Percentiles rank a stretch among this genome's conserved stretches.
phyloP scores from a whole-genome alignment of 2,797 vertebrate genomes.

The Anabacerthia variegaticeps region DNA sequence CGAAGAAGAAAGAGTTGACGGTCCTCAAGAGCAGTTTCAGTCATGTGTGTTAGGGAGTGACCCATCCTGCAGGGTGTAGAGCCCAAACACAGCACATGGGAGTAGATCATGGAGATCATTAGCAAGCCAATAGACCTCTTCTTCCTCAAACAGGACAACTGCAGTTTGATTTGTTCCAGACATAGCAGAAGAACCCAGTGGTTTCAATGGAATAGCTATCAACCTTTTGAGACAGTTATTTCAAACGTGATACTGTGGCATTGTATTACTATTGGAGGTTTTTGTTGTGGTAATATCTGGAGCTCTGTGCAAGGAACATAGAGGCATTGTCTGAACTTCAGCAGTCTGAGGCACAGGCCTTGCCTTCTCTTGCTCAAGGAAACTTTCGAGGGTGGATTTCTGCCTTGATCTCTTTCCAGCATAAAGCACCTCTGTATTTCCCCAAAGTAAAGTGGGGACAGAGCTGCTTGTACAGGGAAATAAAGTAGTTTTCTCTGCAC shows the following conservation, averaged over 20 bases:
- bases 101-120: not conserved
- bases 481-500: constrained; percentile 40
- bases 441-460: constrained; percentile 15
- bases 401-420: not conserved
- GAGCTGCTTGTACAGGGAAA: constrained; percentile 52
- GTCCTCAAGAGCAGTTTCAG: not conserved
- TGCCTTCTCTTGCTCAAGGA: not conserved
- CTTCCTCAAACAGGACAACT: not conserved
- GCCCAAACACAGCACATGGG: not conserved
- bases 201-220: not conserved
- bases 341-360: not conserved
- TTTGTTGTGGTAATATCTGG: not conserved
- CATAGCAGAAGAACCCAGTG: not conserved
- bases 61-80: not conserved
- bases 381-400: not conserved
- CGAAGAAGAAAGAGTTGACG: not conserved
- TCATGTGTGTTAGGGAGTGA: not conserved
- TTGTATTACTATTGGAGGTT: not conserved
- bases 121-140: not conserved
- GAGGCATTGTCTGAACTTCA: not conserved
- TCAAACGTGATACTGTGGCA: not conserved
- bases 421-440: constrained; percentile 38
- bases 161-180: not conserved
- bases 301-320: not conserved
- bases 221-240: not conserved